phyloP scores from a whole-genome alignment of 2,113 vertebrate species.

The Cyprinodon tularosa region DNA sequence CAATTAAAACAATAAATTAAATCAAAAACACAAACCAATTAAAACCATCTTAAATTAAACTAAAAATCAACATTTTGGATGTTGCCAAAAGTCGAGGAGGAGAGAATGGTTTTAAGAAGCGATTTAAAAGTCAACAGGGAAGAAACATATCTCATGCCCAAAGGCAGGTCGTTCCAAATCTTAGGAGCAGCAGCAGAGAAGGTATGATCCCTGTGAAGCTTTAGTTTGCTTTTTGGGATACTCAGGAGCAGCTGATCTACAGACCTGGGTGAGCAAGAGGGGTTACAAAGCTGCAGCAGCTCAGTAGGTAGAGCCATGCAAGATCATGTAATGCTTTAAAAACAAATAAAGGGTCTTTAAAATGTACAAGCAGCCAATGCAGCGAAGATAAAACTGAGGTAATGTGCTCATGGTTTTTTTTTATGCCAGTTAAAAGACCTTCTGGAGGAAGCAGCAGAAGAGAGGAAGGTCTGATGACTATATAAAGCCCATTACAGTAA shows the following conservation, averaged over 20 bases:
- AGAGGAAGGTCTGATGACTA: too few species aligned
- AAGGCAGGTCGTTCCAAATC: not conserved
- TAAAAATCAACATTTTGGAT: not conserved
- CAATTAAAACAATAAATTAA: too few species aligned
- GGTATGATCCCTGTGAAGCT: not conserved
- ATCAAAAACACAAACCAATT: not conserved
- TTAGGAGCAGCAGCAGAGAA: not conserved
- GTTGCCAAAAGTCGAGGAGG: not conserved
- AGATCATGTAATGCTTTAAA: not conserved
- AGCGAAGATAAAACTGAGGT: not conserved
- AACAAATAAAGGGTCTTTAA: not conserved
- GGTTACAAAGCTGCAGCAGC: not conserved
- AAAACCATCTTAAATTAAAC: not conserved
- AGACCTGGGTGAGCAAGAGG: not conserved
- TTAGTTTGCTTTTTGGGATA: not conserved
- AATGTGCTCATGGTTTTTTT: too few species aligned
- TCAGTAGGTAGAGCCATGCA: not conserved
- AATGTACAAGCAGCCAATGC: not conserved
- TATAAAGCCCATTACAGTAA: too few species aligned
- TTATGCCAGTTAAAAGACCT: too few species aligned
- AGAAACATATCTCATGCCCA: not conserved
- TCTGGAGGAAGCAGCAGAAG: too few species aligned
- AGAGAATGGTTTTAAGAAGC: not conserved
- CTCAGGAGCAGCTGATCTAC: not conserved
- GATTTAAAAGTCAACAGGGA: not conserved